These are phyloP conservation scores for Cheilosia soror DNA, from an alignment of 2,888 invertebrate species.

Conservation along the genomic window DNA sequence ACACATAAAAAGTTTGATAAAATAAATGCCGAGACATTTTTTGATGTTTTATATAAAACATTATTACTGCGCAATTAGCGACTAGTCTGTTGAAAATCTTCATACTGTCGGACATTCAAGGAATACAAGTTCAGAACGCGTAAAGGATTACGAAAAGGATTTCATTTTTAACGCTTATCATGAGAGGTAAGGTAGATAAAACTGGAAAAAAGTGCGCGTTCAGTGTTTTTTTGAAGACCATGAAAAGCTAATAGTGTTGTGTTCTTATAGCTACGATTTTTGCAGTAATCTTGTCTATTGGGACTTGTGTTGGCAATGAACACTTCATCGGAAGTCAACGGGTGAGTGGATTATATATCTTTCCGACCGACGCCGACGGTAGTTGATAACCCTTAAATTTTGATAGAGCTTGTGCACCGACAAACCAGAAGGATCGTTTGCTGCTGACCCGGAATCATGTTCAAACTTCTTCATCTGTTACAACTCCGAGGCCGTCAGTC, in stretches of 20 bases:
- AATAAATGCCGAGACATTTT: not conserved
- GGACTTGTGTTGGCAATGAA: not conserved
- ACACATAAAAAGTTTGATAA: not conserved
- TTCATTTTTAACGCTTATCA: not conserved
- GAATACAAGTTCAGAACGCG: not conserved
- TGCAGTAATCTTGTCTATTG: not conserved
- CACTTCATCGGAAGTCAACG: not conserved
- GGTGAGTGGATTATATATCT: not conserved
- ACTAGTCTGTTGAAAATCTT: not conserved
- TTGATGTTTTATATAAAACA: not conserved
- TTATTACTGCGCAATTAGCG: not conserved
- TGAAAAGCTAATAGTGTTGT: not conserved
- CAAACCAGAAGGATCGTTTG: not conserved
- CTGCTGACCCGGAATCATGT: not conserved
- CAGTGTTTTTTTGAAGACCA: too few species aligned
- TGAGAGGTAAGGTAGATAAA: not conserved
- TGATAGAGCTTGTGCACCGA: not conserved
- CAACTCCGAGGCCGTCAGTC: not conserved
- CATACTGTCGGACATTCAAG: not conserved
- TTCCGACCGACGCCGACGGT: not conserved
- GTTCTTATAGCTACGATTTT: not conserved
- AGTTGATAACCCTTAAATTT: not conserved
- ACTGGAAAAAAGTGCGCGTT: too few species aligned
- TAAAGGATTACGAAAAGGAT: not conserved
- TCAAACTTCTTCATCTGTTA: not conserved